A percentile compares a stretch with the other conserved stretches of the same genome.
Evolutionary conservation across 2,113 vertebrate species (phyloP).

Genomic region (Pseudorasbora parva): DNA sequence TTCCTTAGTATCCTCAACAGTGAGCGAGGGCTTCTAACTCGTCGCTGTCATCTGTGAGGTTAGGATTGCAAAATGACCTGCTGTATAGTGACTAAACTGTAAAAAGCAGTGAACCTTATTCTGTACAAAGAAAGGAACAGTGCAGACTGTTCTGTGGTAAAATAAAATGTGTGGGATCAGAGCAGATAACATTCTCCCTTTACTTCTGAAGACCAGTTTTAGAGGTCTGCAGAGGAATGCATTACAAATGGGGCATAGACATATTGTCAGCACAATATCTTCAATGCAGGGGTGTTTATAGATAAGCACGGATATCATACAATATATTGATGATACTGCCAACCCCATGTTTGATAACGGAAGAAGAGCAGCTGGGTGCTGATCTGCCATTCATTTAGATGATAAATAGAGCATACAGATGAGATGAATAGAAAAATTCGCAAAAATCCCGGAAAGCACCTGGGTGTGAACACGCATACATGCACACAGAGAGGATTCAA

Average conservation of each 20-base stretch:
- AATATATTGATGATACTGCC: constrained; percentile 8
- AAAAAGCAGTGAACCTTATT: background rate
- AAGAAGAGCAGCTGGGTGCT: constrained; percentile 17
- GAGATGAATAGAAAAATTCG: background rate
- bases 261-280: background rate
- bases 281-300: background rate
- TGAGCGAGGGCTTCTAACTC: background rate
- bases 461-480: background rate
- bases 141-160: background rate
- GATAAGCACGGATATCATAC: background rate
- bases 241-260: background rate
- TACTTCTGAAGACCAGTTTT: background rate
- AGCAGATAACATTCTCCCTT: constrained; percentile 8
- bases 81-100: background rate
- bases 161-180: background rate
- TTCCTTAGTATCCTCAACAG: background rate
- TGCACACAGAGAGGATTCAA: constrained; percentile 3
- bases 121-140: background rate
- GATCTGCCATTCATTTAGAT: constrained; percentile 17
- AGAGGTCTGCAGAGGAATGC: constrained; percentile 1
- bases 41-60: background rate
- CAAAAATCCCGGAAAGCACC: background rate
- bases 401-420: constrained; percentile 3
- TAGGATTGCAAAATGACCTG: background rate
- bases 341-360: background rate